Evolutionary conservation across 2,888 invertebrate genomes (phyloP).

Genomic region (Acutogordius australiensis): DNA sequence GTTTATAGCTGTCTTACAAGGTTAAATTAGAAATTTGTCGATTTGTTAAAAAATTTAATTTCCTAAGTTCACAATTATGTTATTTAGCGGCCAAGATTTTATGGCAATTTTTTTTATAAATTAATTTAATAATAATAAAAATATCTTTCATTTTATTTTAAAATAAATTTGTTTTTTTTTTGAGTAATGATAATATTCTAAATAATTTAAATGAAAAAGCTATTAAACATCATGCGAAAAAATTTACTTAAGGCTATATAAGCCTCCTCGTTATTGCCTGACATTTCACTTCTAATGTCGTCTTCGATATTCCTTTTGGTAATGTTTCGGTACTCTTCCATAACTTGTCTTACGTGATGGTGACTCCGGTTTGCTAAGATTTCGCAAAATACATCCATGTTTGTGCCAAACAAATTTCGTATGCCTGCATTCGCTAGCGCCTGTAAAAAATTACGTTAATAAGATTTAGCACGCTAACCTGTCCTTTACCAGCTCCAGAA

Average conservation of each 20-base stretch:
- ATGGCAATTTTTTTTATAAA: no score
- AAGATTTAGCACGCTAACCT: no score
- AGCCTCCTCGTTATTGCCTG: background rate
- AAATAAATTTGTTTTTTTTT: background rate
- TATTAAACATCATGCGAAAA: background rate
- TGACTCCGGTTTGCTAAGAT: background rate
- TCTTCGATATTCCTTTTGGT: background rate
- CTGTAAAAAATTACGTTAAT: background rate
- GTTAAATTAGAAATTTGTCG: no score
- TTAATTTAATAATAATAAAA: no score
- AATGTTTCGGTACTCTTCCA: background rate
- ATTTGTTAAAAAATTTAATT: no score
- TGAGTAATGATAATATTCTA: no score
- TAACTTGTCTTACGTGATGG: background rate
- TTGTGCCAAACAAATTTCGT: background rate
- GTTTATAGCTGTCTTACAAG: no score
- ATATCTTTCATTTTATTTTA: background rate
- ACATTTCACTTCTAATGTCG: background rate
- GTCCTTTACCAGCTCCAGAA: no score
- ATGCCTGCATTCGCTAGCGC: background rate
- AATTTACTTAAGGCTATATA: background rate
- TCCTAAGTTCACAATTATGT: no score
- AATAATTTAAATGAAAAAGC: no score
- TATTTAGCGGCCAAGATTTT: no score
- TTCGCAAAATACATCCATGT: background rate